phyloP scores from a whole-genome alignment of 1,140 invertebrate species.

The Odontomachus brunneus region DNA sequence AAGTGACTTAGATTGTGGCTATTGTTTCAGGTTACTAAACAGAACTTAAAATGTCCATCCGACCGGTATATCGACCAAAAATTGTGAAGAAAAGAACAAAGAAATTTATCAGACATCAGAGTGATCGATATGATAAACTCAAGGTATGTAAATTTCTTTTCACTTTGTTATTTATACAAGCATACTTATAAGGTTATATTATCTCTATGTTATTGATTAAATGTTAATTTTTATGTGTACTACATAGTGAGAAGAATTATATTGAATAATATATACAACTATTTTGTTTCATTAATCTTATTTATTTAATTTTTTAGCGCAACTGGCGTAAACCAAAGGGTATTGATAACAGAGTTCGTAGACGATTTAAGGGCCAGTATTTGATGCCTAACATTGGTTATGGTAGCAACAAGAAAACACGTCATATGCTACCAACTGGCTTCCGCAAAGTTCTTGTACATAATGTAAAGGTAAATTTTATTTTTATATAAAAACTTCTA shows the following conservation, averaged over 20 bases:
- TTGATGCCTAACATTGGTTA: conserved; percentile 99
- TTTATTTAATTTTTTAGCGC: conserved; percentile 85
- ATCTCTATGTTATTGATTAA: neutral
- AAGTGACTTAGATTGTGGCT: conserved; percentile 49
- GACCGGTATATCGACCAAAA: conserved; percentile 94
- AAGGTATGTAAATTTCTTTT: conserved; percentile 87
- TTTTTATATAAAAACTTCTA: conserved; percentile 38
- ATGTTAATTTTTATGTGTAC: too few relatives aligned
- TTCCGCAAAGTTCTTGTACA: conserved; percentile 97
- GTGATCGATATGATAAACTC: conserved; percentile 97
- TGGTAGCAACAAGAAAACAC: conserved; percentile 96
- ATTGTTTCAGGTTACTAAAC: conserved; percentile 67
- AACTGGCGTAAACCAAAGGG: conserved; percentile 98
- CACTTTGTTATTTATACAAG: neutral
- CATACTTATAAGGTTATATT: neutral
- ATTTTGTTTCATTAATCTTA: neutral
- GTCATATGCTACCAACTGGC: conserved; percentile 98
- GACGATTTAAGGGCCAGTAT: conserved; percentile 99
- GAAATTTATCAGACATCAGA: conserved; percentile 98
- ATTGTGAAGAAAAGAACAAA: conserved; percentile 98
- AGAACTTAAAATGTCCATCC: conserved; percentile 90
- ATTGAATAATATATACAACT: neutral
- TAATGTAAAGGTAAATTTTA: conserved; percentile 90
- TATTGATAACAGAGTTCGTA: conserved; percentile 99
- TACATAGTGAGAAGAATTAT: too few relatives aligned